These are phyloP conservation scores for Sebastes minor DNA, from an alignment of 2,797 vertebrate species.

Conservation along the genomic window DNA sequence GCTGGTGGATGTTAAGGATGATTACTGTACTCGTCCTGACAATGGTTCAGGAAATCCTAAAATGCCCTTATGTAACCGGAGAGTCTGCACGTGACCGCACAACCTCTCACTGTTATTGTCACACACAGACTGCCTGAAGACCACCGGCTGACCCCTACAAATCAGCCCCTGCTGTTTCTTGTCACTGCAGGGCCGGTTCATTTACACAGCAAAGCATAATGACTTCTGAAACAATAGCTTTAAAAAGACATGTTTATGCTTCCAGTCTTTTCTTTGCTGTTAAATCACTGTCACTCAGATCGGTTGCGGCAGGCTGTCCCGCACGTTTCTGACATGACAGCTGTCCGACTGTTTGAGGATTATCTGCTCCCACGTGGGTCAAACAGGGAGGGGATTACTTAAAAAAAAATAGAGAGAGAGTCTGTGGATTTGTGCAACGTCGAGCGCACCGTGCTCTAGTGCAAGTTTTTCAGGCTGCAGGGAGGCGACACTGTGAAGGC, in stretches of 20 bases:
- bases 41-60: slow-evolving; percentile 66
- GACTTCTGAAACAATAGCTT: slow-evolving; percentile 16
- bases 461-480: slow-evolving; percentile 1
- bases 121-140: slow-evolving; percentile 3
- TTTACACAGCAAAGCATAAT: slow-evolving; percentile 15
- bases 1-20: slow-evolving; percentile 51
- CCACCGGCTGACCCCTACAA: background rate
- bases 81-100: slow-evolving; percentile 42
- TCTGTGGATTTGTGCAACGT: slow-evolving; percentile 30
- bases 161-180: slow-evolving; percentile 19
- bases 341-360: slow-evolving; percentile 70
- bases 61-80: slow-evolving; percentile 67
- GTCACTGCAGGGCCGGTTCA: slow-evolving; percentile 4
- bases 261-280: slow-evolving; percentile 1
- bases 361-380: slow-evolving; percentile 68
- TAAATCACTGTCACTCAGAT: slow-evolving; percentile 39
- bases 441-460: background rate
- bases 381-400: slow-evolving; percentile 67
- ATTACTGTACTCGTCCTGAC: slow-evolving; percentile 59
- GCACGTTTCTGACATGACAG: slow-evolving; percentile 71
- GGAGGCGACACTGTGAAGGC: background rate
- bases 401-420: slow-evolving; percentile 27
- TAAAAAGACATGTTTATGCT: slow-evolving; percentile 3
- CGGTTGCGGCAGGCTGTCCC: slow-evolving; percentile 26
- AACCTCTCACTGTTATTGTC: slow-evolving; percentile 26